Conservation (phyloP, 2,888 invertebrate genomes). For the Stenodema calcarata region DNA sequence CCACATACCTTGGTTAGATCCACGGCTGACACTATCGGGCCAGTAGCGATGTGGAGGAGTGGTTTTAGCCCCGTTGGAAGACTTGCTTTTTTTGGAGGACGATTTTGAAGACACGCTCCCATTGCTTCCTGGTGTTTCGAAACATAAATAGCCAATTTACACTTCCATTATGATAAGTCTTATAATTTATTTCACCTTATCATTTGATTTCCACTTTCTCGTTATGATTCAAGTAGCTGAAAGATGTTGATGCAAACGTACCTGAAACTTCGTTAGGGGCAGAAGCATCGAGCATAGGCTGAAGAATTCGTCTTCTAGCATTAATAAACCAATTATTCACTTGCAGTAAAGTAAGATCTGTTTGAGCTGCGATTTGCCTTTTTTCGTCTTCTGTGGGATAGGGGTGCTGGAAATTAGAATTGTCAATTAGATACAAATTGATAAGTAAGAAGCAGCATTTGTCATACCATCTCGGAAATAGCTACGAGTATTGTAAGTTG, state of each 20-base stretch:
- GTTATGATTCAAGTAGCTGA: not conserved
- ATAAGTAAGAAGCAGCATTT: not conserved
- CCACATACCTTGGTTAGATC: slow-evolving; percentile 56
- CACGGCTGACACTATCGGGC: slow-evolving; percentile 72
- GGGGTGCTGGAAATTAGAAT: slow-evolving; percentile 73
- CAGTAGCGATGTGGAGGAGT: slow-evolving; percentile 66
- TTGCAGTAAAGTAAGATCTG: slow-evolving; percentile 84
- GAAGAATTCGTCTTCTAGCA: slow-evolving; percentile 86
- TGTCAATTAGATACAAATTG: not conserved
- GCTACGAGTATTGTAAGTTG: not conserved
- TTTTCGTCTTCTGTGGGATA: slow-evolving; percentile 96
- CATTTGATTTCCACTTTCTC: too few relatives aligned
- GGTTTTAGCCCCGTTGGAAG: slow-evolving; percentile 52
- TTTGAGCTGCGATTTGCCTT: slow-evolving; percentile 85
- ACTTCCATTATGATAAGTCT: not conserved
- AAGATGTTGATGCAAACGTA: not conserved
- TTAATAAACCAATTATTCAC: slow-evolving; percentile 96
- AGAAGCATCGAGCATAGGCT: slow-evolving; percentile 87
- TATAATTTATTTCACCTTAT: not conserved
- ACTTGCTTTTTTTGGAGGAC: slow-evolving; percentile 53
- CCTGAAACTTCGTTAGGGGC: slow-evolving; percentile 61
- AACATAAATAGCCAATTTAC: not conserved
- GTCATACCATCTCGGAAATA: slow-evolving; percentile 47
- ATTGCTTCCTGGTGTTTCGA: slow-evolving; percentile 49
- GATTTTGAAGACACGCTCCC: slow-evolving; percentile 40